phyloP scores from a whole-genome alignment of 2,888 invertebrate genomes.

The Andrena flavipes region DNA sequence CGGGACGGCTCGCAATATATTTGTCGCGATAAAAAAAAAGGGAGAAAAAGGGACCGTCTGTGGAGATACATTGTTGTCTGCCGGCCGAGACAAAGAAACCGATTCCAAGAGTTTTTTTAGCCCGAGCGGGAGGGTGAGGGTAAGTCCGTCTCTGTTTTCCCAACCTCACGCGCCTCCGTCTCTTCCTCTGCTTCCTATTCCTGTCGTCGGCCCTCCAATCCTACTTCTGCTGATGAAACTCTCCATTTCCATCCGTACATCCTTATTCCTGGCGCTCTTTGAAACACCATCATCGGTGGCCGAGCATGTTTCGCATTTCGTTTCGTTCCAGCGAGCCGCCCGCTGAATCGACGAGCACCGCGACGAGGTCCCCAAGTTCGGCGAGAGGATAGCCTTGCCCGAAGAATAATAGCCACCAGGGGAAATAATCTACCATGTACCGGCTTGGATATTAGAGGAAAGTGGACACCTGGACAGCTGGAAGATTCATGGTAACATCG shows the following conservation, averaged over 20 bases:
- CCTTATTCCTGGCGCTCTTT: conserved; percentile 42
- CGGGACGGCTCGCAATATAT: conserved; percentile 30
- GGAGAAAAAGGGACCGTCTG: conserved; percentile 3
- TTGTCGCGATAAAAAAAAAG: conserved; percentile 9
- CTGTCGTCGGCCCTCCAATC: conserved; percentile 66
- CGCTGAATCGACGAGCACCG: neutral
- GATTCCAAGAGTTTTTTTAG: conserved; percentile 55
- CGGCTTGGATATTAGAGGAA: conserved; percentile 24
- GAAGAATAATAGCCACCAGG: conserved; percentile 7
- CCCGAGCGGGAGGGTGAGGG: conserved; percentile 15
- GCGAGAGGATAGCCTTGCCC: neutral
- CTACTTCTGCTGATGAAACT: conserved; percentile 75
- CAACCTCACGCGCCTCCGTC: conserved; percentile 11
- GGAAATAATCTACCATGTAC: conserved; percentile 24
- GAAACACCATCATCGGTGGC: neutral
- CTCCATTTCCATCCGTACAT: conserved; percentile 71
- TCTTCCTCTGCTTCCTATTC: neutral
- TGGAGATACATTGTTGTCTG: conserved; percentile 46
- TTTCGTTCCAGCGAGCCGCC: neutral
- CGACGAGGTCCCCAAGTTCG: neutral
- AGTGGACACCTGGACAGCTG: conserved; percentile 5
- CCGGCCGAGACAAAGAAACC: conserved; percentile 63
- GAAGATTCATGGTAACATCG: conserved; percentile 9
- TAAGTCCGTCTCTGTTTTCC: neutral
- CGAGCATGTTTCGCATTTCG: neutral